Percentiles rank a stretch among this genome's conserved stretches.
These are phyloP conservation scores for Platycercus adscitus DNA, from an alignment of 2,113 vertebrate genomes.

Conservation along the genomic window DNA sequence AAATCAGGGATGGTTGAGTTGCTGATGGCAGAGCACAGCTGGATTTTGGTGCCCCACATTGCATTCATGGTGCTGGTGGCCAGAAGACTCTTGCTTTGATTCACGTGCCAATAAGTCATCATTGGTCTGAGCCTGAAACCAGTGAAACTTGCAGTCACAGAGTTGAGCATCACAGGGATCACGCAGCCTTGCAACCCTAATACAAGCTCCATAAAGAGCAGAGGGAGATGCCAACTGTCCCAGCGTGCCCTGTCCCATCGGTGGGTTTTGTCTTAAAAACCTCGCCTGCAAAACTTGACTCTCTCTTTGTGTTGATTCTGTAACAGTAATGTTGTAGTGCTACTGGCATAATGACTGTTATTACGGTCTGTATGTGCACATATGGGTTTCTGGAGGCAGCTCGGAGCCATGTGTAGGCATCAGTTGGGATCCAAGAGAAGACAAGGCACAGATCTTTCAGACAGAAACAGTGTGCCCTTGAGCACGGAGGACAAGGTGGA, in stretches of 20 bases:
- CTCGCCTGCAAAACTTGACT: neutral
- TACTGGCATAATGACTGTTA: neutral
- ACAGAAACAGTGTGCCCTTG: neutral
- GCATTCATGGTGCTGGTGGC: neutral
- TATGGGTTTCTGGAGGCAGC: constrained; percentile 35
- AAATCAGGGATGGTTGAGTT: fast-evolving
- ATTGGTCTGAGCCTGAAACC: fast-evolving
- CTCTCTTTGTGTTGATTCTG: neutral
- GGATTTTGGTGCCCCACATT: fast-evolving
- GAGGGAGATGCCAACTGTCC: fast-evolving
- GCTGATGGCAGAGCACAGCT: constrained; percentile 10
- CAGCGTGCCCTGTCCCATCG: fast-evolving
- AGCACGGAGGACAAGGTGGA: neutral
- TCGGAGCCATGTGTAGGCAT: constrained; percentile 1
- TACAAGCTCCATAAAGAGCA: fast-evolving
- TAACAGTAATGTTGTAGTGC: neutral
- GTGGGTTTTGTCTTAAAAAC: neutral
- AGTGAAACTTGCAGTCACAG: fast-evolving
- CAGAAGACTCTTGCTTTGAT: neutral
- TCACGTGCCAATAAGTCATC: fast-evolving
- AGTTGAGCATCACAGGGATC: fast-evolving
- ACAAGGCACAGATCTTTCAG: neutral
- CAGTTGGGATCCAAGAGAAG: neutral
- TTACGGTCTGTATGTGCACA: neutral
- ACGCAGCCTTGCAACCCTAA: fast-evolving